Evolutionary conservation across 2,113 vertebrate genomes (phyloP).

Genomic region (Epinephelus fuscoguttatus): DNA sequence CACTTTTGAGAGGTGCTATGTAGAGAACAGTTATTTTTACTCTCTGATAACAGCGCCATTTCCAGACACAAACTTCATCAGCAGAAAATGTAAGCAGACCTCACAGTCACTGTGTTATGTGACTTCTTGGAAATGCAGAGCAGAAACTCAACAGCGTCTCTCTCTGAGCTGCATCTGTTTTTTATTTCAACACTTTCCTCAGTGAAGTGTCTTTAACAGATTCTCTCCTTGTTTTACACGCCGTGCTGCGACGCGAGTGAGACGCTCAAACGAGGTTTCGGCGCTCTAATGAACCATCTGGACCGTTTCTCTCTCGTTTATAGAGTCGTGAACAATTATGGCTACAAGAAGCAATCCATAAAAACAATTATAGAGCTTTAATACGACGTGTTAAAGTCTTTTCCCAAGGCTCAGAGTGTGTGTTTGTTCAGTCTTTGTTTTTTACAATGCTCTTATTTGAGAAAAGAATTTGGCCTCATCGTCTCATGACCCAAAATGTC

Average conservation of each 20-base stretch:
- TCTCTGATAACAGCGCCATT: background rate
- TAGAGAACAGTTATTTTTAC: background rate
- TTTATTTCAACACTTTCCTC: conserved; percentile 14
- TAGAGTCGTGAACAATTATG: conserved; percentile 59
- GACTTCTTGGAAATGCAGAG: background rate
- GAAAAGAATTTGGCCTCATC: background rate
- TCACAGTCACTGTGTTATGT: background rate
- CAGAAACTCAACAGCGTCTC: background rate
- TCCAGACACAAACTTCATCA: background rate
- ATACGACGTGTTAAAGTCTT: conserved; percentile 35
- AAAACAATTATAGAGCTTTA: conserved; percentile 62
- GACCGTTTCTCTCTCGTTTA: conserved; percentile 49
- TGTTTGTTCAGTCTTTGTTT: conserved; percentile 4
- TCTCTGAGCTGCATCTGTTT: conserved; percentile 10
- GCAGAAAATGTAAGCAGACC: background rate
- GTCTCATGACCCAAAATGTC: background rate
- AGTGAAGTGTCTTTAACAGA: conserved; percentile 17
- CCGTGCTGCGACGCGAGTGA: background rate
- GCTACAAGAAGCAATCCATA: conserved; percentile 61
- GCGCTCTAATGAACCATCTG: conserved; percentile 44
- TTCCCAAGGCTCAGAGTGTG: conserved; percentile 30
- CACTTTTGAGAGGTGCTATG: too few relatives aligned
- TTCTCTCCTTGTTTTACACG: conserved; percentile 38
- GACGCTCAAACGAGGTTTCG: background rate
- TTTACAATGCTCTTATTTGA: background rate